A percentile compares a stretch with the other conserved stretches of the same genome.
Conservation (phyloP, 2,113 vertebrate genomes). For the Calyptommatus sinebrachiatus region DNA sequence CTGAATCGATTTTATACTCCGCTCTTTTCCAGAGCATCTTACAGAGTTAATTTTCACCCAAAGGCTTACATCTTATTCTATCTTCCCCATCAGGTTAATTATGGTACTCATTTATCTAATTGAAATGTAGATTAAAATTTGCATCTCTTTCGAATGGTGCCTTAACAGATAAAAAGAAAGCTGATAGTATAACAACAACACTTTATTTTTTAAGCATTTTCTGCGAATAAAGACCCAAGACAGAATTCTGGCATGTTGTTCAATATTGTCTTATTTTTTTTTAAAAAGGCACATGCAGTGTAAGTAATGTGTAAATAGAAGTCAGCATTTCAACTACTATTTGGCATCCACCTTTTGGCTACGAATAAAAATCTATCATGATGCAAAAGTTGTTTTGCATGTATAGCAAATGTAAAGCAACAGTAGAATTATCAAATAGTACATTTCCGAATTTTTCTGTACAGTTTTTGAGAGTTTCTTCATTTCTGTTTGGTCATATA, state of each 20-base stretch:
- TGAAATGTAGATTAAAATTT: no score
- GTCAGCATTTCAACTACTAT: slow-evolving; percentile 49
- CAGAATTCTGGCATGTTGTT: neutral
- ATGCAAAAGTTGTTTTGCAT: slow-evolving; percentile 28
- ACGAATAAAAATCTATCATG: slow-evolving; percentile 37
- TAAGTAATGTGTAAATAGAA: slow-evolving; percentile 59
- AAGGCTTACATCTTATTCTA: no score
- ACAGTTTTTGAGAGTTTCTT: slow-evolving; percentile 44
- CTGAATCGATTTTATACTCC: no score
- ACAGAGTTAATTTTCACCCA: no score
- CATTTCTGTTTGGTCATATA: slow-evolving; percentile 18
- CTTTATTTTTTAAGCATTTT: neutral
- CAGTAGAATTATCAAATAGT: slow-evolving; percentile 8
- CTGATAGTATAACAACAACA: neutral
- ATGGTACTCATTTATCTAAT: no score
- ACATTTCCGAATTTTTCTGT: slow-evolving; percentile 10
- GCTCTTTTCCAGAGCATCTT: no score
- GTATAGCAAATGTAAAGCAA: slow-evolving; percentile 25
- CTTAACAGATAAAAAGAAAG: no score
- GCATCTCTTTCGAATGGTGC: no score
- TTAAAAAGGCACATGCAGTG: slow-evolving; percentile 72
- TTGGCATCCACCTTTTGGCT: slow-evolving; percentile 60
- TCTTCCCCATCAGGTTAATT: no score
- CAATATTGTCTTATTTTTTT: slow-evolving; percentile 36
- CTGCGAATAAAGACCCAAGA: neutral